Evolutionary conservation across 2,113 vertebrate genomes (phyloP), one percentile per base, ranked within the genome.

Genomic region (Oenanthe oenanthe): DNA sequence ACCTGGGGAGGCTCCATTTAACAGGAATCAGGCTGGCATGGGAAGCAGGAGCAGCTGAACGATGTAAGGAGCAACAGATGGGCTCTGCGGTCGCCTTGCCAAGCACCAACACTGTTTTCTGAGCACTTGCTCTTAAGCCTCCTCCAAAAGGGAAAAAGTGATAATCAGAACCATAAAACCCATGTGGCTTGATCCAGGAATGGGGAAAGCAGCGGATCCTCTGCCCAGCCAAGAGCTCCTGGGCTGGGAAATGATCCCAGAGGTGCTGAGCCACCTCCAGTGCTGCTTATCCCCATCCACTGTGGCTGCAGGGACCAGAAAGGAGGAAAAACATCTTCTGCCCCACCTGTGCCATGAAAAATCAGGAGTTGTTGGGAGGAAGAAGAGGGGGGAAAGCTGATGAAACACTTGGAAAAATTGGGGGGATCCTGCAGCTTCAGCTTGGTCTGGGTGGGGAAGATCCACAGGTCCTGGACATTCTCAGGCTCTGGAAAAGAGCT

Each of bases 61-160:
- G 63, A 70, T 31, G 45, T 63, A 88, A 94, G 92, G 57, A 92
- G 95, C 89, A 96, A 89, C 97, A 97, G 95, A 97, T 96, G 96
- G 93, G 94, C 86, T 82, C 92, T 19, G 67, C 53, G 12, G 81
- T 34, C 1, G 6, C 89, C 53, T 61, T 96, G 96, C 96, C 96
- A 97, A 95, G 89, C 92, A 90, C 87, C 95, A 73, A 75, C 56
- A 40, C 50, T 38, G 38, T 66, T 89, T 94, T 53, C 60, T 10
- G 57, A 93, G 77, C 66, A 74, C 84, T 91, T 76, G 72, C 92
- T 93, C 93, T 92, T 40, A 76, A 89, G 63, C 53, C 86, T 90
- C 68, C 78, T 85, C 81, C 87, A 78, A 80, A 81, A 92, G 53
- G 45, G 67, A 77, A 79, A 42, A 54, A 61, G 75, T 2, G 7